Base-by-base conservation (phyloP, 2,113 vertebrate genomes). In the Ictalurus punctatus region DNA sequence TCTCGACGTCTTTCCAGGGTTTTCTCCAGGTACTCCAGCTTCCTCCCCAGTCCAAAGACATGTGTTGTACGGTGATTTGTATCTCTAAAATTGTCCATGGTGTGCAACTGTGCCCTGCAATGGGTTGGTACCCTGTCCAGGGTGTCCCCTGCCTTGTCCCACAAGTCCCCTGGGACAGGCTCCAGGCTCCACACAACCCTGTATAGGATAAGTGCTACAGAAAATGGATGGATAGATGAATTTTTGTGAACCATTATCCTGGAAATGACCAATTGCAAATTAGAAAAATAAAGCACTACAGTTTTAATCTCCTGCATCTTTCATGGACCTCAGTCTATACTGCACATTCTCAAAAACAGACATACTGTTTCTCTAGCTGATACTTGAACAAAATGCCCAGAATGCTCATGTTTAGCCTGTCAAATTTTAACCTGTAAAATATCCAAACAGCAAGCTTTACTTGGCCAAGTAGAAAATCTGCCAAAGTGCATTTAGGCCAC, bases 401-500 rank as follows among this genome's bases (percentile, higher is more conserved):
- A 58, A 58, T 83, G 21, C 9, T 34, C 17, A 21, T 40, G 81
- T 83, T 63, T 83, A 63, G 30, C 23, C 58, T 23, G 12, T 83
- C 58, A 40, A 2, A 63, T 5, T 81, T 79, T 56, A 83, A 61
- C 34, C 81, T 13, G 81, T 83, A 23, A 40, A 54, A 80, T 80
- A 40, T 83, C 58, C 58, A 25, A 63, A 63, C 34, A 44, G 34
- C 58, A 83, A 83, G 34, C 59, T 63, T 44, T 63, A 58, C 34
- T 83, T 44, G 21, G 59, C 58, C 58, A 27, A 27, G 34, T 63
- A 59, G 9, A 59, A 83, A 61, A 83, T 83, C 19, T 83, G 80
- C 80, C 81, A 63, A 83, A 40, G 81, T 83, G 58, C 81, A 83
- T 83, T 83, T 83, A 83, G 80, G 81, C 81, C 56, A 83, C 56